phyloP scores from a whole-genome alignment of 2,888 invertebrate species.

The Papilio demoleus region DNA sequence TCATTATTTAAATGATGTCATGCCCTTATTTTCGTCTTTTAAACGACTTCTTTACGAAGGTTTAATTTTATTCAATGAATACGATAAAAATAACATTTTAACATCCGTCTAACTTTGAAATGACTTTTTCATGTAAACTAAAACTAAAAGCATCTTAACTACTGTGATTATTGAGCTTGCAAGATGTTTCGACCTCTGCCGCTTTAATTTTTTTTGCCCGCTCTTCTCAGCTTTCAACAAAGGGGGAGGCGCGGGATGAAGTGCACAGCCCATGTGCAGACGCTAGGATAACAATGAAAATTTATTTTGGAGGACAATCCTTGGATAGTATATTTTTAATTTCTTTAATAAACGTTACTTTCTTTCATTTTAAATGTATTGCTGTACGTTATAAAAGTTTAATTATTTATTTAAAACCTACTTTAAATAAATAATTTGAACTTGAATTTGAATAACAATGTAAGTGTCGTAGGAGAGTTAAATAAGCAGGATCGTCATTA shows the following conservation, averaged over 20 bases:
- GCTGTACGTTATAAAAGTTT: too few species aligned
- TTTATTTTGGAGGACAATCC: slow-evolving; percentile 16
- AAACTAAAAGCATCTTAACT: slow-evolving; percentile 17
- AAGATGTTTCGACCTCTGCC: slow-evolving; percentile 35
- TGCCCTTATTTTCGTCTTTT: too few species aligned
- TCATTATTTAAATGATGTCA: slow-evolving; percentile 14
- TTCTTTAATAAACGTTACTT: too few species aligned
- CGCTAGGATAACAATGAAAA: slow-evolving; percentile 20
- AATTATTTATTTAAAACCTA: too few species aligned
- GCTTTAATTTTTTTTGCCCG: slow-evolving; percentile 32
- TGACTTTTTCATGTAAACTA: not conserved
- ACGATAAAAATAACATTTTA: not conserved
- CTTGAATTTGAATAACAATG: too few species aligned
- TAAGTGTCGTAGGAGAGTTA: too few species aligned
- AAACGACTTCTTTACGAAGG: too few species aligned
- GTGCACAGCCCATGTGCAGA: slow-evolving; percentile 28
- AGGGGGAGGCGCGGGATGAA: slow-evolving; percentile 28
- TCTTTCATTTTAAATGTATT: too few species aligned
- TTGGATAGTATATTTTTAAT: not conserved
- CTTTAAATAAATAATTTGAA: too few species aligned
- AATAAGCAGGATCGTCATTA: too few species aligned
- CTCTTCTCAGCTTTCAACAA: slow-evolving; percentile 38
- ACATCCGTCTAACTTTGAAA: not conserved
- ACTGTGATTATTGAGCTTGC: slow-evolving; percentile 30
- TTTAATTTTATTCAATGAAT: not conserved